Evolutionary conservation across 2,797 vertebrate genomes (phyloP).

Genomic region (Enteromius fasciolatus): DNA sequence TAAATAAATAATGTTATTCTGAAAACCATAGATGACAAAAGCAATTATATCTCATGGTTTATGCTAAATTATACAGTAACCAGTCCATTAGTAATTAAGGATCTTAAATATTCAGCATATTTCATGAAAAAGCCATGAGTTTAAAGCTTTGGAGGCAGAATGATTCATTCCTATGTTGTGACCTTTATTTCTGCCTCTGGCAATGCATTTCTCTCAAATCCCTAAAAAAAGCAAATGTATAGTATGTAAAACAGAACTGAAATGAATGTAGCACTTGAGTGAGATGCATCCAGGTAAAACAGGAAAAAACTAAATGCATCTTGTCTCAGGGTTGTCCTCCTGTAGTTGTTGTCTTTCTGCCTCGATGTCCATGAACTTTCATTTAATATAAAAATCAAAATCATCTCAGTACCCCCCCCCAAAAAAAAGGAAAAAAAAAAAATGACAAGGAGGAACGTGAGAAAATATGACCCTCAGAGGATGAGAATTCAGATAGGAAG

Average conservation of each 20-base stretch:
- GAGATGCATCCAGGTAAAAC: neutral
- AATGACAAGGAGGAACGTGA: slow-evolving; percentile 5
- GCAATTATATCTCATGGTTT: neutral
- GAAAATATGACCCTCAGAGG: slow-evolving; percentile 12
- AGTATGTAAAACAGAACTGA: neutral
- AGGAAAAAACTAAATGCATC: neutral
- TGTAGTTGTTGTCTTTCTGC: neutral
- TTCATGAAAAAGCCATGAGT: slow-evolving; percentile 16
- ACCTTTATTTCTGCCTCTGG: slow-evolving; percentile 38
- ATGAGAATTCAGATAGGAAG: slow-evolving; percentile 12
- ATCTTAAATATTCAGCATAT: slow-evolving; percentile 14
- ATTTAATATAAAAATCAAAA: slow-evolving; percentile 16
- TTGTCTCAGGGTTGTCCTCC: neutral
- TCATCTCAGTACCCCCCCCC: neutral
- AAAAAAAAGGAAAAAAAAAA: neutral
- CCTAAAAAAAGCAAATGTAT: slow-evolving; percentile 12
- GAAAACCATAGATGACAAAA: neutral
- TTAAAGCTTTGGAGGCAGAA: slow-evolving; percentile 19
- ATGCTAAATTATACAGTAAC: slow-evolving; percentile 22
- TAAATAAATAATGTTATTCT: neutral
- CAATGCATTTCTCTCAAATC: slow-evolving; percentile 16
- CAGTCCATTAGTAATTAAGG: slow-evolving; percentile 15
- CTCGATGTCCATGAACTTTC: slow-evolving; percentile 31
- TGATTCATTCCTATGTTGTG: slow-evolving; percentile 3
- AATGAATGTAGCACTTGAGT: neutral